A percentile compares a stretch with the other conserved stretches of the same genome.
phyloP scores from a whole-genome alignment of 2,113 vertebrate genomes.

The Sebastes fasciatus region DNA sequence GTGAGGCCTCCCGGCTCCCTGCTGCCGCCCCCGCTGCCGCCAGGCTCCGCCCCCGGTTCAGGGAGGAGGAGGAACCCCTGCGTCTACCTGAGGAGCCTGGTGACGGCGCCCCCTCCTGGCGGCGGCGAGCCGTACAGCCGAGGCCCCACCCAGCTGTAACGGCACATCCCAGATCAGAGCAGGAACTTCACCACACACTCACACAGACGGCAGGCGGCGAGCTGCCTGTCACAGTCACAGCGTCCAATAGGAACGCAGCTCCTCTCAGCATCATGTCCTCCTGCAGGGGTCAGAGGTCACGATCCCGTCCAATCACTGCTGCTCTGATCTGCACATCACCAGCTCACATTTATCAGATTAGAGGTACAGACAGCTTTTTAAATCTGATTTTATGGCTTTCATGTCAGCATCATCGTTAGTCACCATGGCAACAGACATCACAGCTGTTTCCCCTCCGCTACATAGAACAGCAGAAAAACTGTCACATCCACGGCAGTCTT shows the following conservation, averaged over 20 bases:
- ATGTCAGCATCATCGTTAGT: background rate
- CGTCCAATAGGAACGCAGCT: constrained; percentile 34
- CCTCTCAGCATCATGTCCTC: background rate
- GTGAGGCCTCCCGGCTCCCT: constrained; percentile 77
- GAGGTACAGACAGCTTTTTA: background rate
- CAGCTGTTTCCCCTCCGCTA: too few relatives aligned
- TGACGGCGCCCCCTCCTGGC: constrained; percentile 73
- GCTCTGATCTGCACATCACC: background rate
- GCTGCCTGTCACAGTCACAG: background rate
- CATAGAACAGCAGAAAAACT: too few relatives aligned
- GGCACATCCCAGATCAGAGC: background rate
- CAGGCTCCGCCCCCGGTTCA: constrained; percentile 51
- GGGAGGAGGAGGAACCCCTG: constrained; percentile 85
- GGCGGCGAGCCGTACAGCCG: constrained; percentile 70
- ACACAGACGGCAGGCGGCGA: background rate
- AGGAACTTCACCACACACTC: background rate
- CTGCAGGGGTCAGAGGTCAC: constrained; percentile 33
- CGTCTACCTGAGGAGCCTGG: constrained; percentile 85
- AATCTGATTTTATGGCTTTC: too few relatives aligned
- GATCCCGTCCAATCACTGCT: background rate
- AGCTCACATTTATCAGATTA: background rate
- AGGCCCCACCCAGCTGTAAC: constrained; percentile 83
- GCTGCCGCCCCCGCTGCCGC: constrained; percentile 72
- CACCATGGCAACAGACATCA: background rate
- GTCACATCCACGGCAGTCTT: too few relatives aligned